Evolutionary conservation across 2,797 vertebrate species (phyloP), one percentile per base, ranked within the genome.

Genomic region (Macropus fuliginosus): DNA sequence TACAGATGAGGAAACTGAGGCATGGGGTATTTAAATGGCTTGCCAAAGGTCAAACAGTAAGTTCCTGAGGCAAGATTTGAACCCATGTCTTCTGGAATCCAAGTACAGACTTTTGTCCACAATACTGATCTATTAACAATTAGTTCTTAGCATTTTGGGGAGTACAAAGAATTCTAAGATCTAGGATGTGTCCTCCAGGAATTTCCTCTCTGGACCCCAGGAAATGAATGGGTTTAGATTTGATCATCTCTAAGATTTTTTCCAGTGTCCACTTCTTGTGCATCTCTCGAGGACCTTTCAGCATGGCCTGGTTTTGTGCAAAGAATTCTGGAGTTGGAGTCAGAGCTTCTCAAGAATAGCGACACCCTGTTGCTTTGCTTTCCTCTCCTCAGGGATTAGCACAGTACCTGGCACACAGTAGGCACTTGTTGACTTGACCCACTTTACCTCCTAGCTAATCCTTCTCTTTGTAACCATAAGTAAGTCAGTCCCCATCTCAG

Each of bases 401-500:
- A 40, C 16, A 21, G 66, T 21, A 18, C n/a, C n/a, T 40, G 16
- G 66, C 18, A 46, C 18, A 24, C 14, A 21, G 16, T 46, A 46
- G 21, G 40, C 40, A 46, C 9, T 87, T 46, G 40, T 40, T 40
- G 40, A 81, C 21, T 24, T 40, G 5, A 3, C 18, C n/a, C 0
- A 3, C 27, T 24, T 94, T 95, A 90, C 62, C 10, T 92, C 92
- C 55, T 94, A 87, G 55, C 31, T 16, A 34, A 3, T 93, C 50
- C 92, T 92, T 52, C 95, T 74, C 8, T 91, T 46, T 54, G 34
- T 94, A 74, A 91, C 92, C 95, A 95, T 59, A 54, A 27, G 66
- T 94, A 91, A 96, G 29, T 94, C 92, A n/a, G 28, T 56, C 90
- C 74, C 56, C 55, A 56, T 87, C 52, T 55, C 46, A 92, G 55